Base-by-base conservation (phyloP, 2,888 invertebrate species). In the Trachelus tabidus region DNA sequence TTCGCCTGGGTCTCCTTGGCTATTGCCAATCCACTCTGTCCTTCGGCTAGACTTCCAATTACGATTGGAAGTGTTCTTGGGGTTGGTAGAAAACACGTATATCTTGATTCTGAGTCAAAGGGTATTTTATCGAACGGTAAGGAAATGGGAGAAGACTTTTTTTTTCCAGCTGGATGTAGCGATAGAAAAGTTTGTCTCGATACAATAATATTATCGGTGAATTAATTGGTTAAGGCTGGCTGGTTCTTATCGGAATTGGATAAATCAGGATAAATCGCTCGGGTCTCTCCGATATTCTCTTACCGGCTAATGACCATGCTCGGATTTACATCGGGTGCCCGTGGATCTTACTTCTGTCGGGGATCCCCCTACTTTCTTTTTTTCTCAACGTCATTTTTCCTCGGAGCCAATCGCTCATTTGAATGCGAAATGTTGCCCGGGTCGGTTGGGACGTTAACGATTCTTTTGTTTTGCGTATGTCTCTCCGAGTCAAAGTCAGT, bases 401-500 rank as follows among this genome's bases (percentile, higher is more conserved):
- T 79, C 56, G 81, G 80, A 85, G 79, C 83, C 87, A 87, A 87
- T 88, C 86, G 87, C 88, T 89, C 88, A 88, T 89, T 89, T 89
- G 89, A 89, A 89, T 89, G 88, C 87, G 83, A 83, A 56, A 56
- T 84, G 87, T 84, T 79, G 78, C 79, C 81, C 23, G 23, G 56
- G 15, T 56, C 15, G 79, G 77, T 77, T 83, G 83, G 85, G 86
- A 88, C 86, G 88, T 88, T 88, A 88, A 89, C 88, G 87, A 88
- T 88, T 89, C 88, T 89, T 89, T 89, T 89, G 88, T 89, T 89
- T 88, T 87, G 85, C 86, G 87, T 87, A 84, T 86, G 84, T 84
- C 81, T 76, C 23, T 73, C 81, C 82, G 84, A 86, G 82, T 74
- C 74, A 74, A 85, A 86, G 84, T 84, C 86, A 84, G 81, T 81